Conservation (phyloP, 2,113 vertebrate genomes). For the Siniperca chuatsi region DNA sequence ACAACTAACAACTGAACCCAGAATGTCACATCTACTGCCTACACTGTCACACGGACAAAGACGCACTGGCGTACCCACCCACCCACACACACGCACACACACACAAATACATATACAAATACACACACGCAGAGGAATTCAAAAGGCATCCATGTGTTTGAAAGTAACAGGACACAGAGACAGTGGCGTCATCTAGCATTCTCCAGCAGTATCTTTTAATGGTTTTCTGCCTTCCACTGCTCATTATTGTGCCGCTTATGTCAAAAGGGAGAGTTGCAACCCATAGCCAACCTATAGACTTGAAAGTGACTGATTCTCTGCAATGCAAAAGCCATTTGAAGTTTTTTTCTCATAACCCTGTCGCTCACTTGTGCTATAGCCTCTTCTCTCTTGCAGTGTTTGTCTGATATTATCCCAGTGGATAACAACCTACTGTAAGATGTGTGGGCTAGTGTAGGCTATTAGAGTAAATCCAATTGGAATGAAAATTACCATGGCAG, state of each 20-base stretch:
- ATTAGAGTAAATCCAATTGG: slow-evolving; percentile 24
- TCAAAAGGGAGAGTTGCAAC: slow-evolving; percentile 43
- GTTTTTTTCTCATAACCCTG: background rate
- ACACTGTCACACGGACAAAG: slow-evolving; percentile 70
- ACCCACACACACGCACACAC: slow-evolving; percentile 39
- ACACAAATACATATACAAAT: slow-evolving; percentile 11
- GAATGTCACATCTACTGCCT: slow-evolving; percentile 67
- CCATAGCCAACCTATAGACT: slow-evolving; percentile 52
- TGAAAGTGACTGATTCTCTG: slow-evolving; percentile 53
- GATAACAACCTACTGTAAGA: slow-evolving; percentile 29
- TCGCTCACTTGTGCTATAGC: slow-evolving; percentile 28
- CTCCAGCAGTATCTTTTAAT: slow-evolving; percentile 55
- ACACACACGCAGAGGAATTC: slow-evolving; percentile 33
- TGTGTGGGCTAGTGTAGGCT: slow-evolving; percentile 6
- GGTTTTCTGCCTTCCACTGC: slow-evolving; percentile 43
- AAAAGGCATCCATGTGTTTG: slow-evolving; percentile 62
- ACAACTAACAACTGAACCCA: slow-evolving; percentile 85
- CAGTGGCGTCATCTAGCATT: slow-evolving; percentile 40
- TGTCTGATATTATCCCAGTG: slow-evolving; percentile 42
- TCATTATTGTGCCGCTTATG: slow-evolving; percentile 65
- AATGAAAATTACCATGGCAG: slow-evolving; percentile 3
- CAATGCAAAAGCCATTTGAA: slow-evolving; percentile 36
- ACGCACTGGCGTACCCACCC: slow-evolving; percentile 49
- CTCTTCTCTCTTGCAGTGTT: slow-evolving; percentile 40
- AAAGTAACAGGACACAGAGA: slow-evolving; percentile 61